Percentiles rank a stretch among this genome's conserved stretches.
These are phyloP conservation scores for Artibeus lituratus DNA, from an alignment of 2,797 vertebrate species.

Conservation along the genomic window DNA sequence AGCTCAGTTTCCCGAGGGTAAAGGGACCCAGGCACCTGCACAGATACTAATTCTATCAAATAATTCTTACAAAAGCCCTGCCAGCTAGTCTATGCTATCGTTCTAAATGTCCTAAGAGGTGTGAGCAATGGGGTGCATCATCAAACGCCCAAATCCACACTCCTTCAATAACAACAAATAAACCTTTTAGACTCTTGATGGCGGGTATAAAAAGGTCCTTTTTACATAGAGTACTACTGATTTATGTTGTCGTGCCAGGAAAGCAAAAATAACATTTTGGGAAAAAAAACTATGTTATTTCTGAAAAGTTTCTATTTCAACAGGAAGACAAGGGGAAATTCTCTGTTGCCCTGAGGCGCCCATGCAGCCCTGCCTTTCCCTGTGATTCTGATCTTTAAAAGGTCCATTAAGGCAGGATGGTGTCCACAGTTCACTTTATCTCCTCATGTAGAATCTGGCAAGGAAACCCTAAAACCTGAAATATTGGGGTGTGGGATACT, in stretches of 20 bases:
- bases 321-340: neutral
- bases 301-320: neutral
- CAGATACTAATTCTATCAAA: neutral
- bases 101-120: neutral
- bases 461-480: neutral
- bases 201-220: neutral
- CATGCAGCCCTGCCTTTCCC: neutral
- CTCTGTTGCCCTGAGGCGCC: neutral
- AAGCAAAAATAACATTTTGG: neutral
- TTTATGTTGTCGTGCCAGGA: neutral
- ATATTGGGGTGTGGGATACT: neutral
- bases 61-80: neutral
- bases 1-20: neutral
- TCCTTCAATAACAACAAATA: neutral
- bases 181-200: neutral
- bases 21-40: neutral
- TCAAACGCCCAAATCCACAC: neutral
- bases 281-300: neutral
- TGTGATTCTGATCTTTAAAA: neutral
- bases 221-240: neutral
- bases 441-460: neutral
- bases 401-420: neutral
- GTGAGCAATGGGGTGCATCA: neutral
- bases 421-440: neutral
- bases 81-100: neutral